Conservation (phyloP, 2,888 invertebrate genomes). For the Halictus ligatus region DNA sequence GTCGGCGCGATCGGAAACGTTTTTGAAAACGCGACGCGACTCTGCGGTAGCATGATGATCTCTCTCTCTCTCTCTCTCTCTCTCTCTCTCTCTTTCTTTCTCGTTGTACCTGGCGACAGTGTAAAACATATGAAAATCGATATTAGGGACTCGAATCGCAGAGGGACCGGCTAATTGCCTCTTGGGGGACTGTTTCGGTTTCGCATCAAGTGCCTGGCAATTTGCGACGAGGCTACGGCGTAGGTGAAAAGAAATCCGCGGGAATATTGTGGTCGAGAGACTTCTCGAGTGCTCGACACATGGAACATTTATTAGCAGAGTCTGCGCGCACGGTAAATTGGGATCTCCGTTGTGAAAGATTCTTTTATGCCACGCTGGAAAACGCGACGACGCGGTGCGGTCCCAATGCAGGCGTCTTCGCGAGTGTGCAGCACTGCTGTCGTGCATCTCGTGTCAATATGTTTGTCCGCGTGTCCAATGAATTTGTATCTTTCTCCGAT, state of each 20-base stretch:
- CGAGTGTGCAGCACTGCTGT: neutral
- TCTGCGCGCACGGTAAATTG: conserved; percentile 11
- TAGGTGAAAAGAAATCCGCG: neutral
- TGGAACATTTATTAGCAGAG: conserved; percentile 4
- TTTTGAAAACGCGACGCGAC: conserved; percentile 20
- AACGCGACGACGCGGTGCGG: neutral
- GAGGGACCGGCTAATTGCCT: conserved; percentile 48
- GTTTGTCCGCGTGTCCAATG: too few species aligned
- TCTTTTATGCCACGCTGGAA: neutral
- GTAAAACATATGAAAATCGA: conserved; percentile 37
- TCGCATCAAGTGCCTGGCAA: conserved; percentile 27
- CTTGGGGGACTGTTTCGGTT: conserved; percentile 34
- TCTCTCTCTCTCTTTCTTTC: neutral
- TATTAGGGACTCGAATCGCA: conserved; percentile 39
- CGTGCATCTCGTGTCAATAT: too few species aligned
- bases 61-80: neutral
- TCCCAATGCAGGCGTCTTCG: neutral
- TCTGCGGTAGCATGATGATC: neutral
- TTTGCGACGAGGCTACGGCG: neutral
- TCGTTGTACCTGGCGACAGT: neutral
- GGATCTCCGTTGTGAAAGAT: neutral
- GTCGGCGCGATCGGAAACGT: conserved; percentile 29
- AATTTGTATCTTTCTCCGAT: too few species aligned
- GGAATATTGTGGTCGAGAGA: neutral
- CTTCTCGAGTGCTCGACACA: conserved; percentile 10